Evolutionary conservation across 2,888 invertebrate species (phyloP).

Genomic region (Hedychridium roseum): DNA sequence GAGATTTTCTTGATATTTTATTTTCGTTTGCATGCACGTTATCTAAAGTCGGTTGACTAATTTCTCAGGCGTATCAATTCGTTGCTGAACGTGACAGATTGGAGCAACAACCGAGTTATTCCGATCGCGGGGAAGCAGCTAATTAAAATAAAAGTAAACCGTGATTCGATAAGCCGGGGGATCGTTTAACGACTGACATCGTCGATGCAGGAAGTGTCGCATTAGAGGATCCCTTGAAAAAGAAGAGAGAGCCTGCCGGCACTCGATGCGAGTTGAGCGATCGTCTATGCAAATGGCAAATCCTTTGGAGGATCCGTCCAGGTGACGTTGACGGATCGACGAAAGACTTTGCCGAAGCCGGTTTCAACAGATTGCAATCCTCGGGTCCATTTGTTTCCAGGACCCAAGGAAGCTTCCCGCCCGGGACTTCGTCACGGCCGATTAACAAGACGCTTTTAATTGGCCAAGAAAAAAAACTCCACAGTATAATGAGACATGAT

Average conservation of each 20-base stretch:
- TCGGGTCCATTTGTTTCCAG: constrained; percentile 38
- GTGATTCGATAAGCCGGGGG: too few species aligned
- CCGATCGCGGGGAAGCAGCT: too few species aligned
- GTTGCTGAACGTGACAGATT: too few species aligned
- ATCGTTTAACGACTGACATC: constrained; percentile 4
- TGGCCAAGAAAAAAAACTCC: constrained; percentile 24
- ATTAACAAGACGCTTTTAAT: constrained; percentile 30
- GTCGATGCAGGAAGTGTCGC: constrained; percentile 2
- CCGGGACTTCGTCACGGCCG: constrained; percentile 6
- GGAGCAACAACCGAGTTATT: too few species aligned
- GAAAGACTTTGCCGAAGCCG: constrained; percentile 35
- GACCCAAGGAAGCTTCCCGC: constrained; percentile 11
- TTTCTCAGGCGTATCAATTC: too few species aligned
- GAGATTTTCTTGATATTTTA: too few species aligned
- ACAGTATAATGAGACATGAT: too few species aligned
- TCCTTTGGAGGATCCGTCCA: constrained; percentile 60
- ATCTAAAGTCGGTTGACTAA: too few species aligned
- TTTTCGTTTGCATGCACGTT: too few species aligned
- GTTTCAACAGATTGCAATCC: constrained; percentile 39
- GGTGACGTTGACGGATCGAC: constrained; percentile 60
- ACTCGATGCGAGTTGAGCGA: constrained; percentile 50
- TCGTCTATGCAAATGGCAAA: constrained; percentile 63
- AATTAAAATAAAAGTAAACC: too few species aligned
- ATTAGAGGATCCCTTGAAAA: constrained; percentile 7
- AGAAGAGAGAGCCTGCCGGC: constrained; percentile 12